These are phyloP conservation scores for Coremacera marginata DNA, from an alignment of 2,888 invertebrate genomes.

Conservation along the genomic window DNA sequence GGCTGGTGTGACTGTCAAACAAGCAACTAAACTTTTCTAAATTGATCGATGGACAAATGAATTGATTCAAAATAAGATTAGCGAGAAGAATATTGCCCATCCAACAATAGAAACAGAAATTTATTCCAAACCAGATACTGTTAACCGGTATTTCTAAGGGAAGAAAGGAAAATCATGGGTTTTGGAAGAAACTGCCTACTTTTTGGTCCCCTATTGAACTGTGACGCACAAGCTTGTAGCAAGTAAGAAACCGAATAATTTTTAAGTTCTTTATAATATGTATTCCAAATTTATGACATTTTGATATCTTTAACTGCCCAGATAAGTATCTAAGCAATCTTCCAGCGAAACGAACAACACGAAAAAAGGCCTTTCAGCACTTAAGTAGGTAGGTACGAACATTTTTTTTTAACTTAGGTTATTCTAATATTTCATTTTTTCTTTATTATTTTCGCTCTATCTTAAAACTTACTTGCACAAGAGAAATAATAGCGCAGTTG, in stretches of 20 bases:
- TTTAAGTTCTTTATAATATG: too few relatives aligned
- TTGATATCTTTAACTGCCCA: not conserved
- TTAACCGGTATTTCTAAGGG: too few relatives aligned
- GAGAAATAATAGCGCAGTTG: not conserved
- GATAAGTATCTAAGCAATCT: not conserved
- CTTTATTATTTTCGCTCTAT: not conserved
- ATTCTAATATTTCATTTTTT: too few relatives aligned
- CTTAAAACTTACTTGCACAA: not conserved
- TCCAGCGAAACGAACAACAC: not conserved
- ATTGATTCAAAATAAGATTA: not conserved
- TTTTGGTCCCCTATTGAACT: too few relatives aligned
- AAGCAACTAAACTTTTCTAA: conserved; percentile 19
- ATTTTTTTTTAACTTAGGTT: not conserved
- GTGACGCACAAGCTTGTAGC: too few relatives aligned
- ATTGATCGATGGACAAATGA: conserved; percentile 24
- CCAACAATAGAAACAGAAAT: not conserved
- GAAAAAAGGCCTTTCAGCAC: not conserved
- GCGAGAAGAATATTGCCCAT: not conserved
- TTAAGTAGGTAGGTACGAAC: not conserved
- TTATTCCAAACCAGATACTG: too few relatives aligned
- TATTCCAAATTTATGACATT: not conserved
- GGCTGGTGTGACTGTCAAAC: conserved; percentile 31
- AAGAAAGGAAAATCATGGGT: too few relatives aligned
- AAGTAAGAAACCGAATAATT: too few relatives aligned
- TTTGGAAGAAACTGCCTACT: too few relatives aligned